A percentile compares a stretch with the other conserved stretches of the same genome.
phyloP scores from a whole-genome alignment of 2,888 invertebrate genomes.

The Protophormia terraenovae region DNA sequence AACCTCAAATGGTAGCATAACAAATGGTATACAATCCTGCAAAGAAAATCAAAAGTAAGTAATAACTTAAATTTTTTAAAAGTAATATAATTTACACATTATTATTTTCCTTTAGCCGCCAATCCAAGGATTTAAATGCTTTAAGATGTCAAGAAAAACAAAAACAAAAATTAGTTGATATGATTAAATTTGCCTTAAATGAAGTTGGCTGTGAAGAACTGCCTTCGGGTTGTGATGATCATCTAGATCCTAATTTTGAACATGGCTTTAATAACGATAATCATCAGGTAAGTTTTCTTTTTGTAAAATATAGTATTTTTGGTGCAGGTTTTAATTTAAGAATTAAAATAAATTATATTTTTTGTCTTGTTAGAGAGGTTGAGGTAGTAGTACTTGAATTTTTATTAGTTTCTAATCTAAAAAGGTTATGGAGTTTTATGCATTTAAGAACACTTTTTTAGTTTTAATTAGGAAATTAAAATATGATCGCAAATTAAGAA shows the following conservation, averaged over 20 bases:
- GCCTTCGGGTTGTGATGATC: constrained; percentile 88
- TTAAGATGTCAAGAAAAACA: constrained; percentile 92
- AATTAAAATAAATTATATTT: neutral
- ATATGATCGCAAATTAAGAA: constrained; percentile 44
- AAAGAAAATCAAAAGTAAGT: constrained; percentile 80
- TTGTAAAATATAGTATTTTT: neutral
- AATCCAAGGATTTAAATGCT: constrained; percentile 89
- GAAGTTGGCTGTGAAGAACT: constrained; percentile 94
- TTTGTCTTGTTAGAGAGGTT: constrained; percentile 47
- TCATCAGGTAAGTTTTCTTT: constrained; percentile 83
- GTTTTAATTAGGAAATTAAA: neutral
- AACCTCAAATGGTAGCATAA: constrained; percentile 76
- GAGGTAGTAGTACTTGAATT: constrained; percentile 42
- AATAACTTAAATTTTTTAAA: neutral
- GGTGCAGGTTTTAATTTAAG: constrained; percentile 51
- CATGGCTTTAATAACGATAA: constrained; percentile 82
- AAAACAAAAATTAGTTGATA: constrained; percentile 90
- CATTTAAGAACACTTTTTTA: constrained; percentile 24
- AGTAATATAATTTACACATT: neutral
- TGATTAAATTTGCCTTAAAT: constrained; percentile 91
- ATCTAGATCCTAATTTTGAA: constrained; percentile 84
- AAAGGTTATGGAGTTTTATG: constrained; percentile 39
- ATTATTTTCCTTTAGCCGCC: constrained; percentile 71
- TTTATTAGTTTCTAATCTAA: constrained; percentile 11
- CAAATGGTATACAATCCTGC: constrained; percentile 82